These are phyloP conservation scores for Crotalus tigris DNA, from an alignment of 2,113 vertebrate genomes.

Conservation along the genomic window DNA sequence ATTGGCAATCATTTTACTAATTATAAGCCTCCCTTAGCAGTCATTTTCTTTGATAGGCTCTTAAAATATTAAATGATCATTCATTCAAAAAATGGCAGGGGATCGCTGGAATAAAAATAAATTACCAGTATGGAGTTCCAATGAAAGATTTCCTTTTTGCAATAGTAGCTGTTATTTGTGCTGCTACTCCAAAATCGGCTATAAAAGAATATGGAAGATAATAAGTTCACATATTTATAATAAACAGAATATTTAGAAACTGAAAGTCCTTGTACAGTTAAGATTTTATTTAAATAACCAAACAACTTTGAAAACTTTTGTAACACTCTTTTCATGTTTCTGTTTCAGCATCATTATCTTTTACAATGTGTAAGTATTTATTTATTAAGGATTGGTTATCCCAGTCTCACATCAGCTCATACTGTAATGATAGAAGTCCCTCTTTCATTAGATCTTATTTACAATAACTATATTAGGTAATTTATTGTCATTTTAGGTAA, in stretches of 20 bases:
- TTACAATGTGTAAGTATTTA: neutral
- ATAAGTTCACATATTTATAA: slow-evolving; percentile 4
- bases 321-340: neutral
- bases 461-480: neutral
- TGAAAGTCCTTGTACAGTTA: neutral
- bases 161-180: slow-evolving; percentile 97
- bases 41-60: neutral
- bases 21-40: neutral
- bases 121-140: slow-evolving; percentile 98
- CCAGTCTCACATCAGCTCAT: neutral
- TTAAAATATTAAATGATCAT: neutral
- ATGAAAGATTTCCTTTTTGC: slow-evolving; percentile 99
- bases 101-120: slow-evolving; percentile 43
- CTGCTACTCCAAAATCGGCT: slow-evolving; percentile 98
- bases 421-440: neutral
- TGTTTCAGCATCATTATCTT: neutral
- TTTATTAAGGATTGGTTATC: neutral
- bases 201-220: slow-evolving; percentile 25
- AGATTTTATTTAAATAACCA: neutral
- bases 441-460: neutral
- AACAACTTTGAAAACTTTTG: neutral
- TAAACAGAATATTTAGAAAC: neutral
- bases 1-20: neutral
- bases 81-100: neutral
- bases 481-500: neutral